Evolutionary conservation across 2,888 invertebrate genomes (phyloP).

Genomic region (Drosophila gaucha): DNA sequence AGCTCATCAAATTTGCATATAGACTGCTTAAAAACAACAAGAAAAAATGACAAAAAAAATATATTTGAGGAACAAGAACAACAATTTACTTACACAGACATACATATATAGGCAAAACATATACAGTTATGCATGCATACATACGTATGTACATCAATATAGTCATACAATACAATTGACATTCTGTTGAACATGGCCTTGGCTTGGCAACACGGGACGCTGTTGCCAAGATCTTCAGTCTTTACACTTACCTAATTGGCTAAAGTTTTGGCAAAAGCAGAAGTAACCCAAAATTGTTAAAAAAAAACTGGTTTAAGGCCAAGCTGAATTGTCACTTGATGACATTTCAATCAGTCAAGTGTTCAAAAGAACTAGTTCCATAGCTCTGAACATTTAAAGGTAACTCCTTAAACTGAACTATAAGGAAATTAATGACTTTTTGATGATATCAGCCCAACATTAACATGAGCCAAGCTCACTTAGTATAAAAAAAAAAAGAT

Average conservation of each 20-base stretch:
- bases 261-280: not conserved
- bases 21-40: slow-evolving; percentile 56
- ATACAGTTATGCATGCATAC: not conserved
- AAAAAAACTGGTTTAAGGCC: not conserved
- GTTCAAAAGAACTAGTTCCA: not conserved
- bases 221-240: no score
- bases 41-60: slow-evolving; percentile 8
- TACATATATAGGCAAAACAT: not conserved
- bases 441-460: no score
- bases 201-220: not conserved
- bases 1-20: slow-evolving; percentile 81
- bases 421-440: no score
- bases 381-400: not conserved
- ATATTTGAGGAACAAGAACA: not conserved
- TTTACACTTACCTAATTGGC: slow-evolving; percentile 15
- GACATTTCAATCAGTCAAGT: not conserved
- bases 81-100: slow-evolving; percentile 6
- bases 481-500: not conserved
- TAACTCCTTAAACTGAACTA: not conserved
- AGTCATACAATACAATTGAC: not conserved
- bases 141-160: not conserved
- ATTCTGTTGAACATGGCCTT: slow-evolving; percentile 6
- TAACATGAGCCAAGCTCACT: not conserved
- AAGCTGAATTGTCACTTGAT: not conserved
- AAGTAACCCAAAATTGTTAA: not conserved